A percentile compares a stretch with the other conserved stretches of the same genome.
Evolutionary conservation across 2,888 invertebrate species (phyloP).

Genomic region (Litoditis marina): DNA sequence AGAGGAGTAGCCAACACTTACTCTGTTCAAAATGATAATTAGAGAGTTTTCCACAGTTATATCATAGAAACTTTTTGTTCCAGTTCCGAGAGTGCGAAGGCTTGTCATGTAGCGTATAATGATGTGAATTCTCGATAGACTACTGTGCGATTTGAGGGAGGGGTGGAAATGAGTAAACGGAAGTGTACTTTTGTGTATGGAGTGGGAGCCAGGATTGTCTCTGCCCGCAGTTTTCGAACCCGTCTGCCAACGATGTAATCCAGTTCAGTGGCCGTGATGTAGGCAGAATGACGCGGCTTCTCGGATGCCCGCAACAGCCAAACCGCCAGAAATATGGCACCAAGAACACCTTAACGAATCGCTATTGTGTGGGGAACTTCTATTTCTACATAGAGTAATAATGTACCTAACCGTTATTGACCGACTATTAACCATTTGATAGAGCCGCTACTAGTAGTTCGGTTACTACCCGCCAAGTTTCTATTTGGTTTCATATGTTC

Average conservation of each 20-base stretch:
- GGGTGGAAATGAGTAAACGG: conserved; percentile 39
- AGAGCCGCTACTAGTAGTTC: no score
- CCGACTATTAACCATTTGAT: not conserved
- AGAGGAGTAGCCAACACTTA: no score
- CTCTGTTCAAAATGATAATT: no score
- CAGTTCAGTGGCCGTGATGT: conserved; percentile 51
- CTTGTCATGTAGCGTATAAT: no score
- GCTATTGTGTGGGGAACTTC: no score
- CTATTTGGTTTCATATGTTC: no score
- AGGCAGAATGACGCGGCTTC: conserved; percentile 47
- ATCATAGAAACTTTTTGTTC: no score
- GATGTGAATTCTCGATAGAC: no score
- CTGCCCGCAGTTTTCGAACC: conserved; percentile 20
- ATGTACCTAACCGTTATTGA: not conserved
- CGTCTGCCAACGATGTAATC: conserved; percentile 30
- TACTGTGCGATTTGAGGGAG: no score
- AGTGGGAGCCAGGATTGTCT: conserved; percentile 34
- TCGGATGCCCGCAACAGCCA: conserved; percentile 47
- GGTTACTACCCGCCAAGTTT: no score
- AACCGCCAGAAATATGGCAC: conserved; percentile 34
- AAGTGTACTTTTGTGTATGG: conserved; percentile 44
- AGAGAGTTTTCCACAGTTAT: no score
- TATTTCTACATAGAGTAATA: not conserved
- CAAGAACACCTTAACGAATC: conserved; percentile 46
- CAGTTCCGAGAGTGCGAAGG: no score